Evolutionary conservation across 2,888 invertebrate genomes (phyloP).

Genomic region (Diarsia dahlii): DNA sequence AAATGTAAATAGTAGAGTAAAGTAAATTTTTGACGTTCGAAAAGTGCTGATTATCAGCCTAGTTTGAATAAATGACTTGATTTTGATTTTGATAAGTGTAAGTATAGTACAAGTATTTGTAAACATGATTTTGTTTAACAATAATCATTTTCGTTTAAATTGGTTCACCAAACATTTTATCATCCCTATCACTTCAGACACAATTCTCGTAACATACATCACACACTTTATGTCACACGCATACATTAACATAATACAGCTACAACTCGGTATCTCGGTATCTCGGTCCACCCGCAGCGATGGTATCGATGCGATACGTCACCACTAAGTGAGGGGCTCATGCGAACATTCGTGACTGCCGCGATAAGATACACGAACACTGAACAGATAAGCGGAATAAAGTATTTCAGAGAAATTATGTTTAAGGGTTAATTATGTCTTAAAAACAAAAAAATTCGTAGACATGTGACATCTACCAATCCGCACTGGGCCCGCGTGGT

Average conservation of each 20-base stretch:
- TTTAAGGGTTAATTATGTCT: background rate
- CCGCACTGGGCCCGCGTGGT: too few relatives aligned
- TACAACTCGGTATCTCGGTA: too few relatives aligned
- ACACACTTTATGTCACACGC: background rate
- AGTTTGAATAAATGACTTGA: too few relatives aligned
- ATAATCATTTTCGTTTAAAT: background rate
- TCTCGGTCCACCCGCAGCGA: background rate
- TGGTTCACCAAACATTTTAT: background rate
- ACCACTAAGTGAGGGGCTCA: constrained; percentile 9
- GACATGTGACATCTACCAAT: too few relatives aligned
- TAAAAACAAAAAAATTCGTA: too few relatives aligned
- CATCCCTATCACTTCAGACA: background rate
- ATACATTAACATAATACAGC: constrained; percentile 16
- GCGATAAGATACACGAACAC: background rate
- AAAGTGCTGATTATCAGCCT: too few relatives aligned
- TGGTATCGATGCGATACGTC: background rate
- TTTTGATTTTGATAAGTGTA: too few relatives aligned
- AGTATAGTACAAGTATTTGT: too few relatives aligned
- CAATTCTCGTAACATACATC: background rate
- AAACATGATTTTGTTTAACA: background rate
- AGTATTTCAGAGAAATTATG: background rate
- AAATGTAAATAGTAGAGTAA: too few relatives aligned
- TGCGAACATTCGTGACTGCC: constrained; percentile 27
- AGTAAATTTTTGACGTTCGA: too few relatives aligned
- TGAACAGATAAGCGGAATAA: background rate